Base-by-base conservation (phyloP, 2,113 vertebrate genomes). In the Megaceryle maxima region DNA sequence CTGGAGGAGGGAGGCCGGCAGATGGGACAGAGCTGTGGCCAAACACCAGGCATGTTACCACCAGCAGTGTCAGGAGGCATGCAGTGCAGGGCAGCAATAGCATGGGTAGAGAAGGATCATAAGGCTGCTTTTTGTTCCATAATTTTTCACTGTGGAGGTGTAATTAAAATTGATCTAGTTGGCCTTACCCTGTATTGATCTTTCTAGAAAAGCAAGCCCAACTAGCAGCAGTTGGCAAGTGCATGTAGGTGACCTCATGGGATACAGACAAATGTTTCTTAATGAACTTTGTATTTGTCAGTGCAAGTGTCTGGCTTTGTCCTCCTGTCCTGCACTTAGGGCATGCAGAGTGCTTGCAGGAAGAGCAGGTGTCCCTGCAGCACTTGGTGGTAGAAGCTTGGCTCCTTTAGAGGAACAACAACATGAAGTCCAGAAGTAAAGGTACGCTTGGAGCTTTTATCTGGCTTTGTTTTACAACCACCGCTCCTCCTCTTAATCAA, bases 1-100 rank as follows among this genome's bases (percentile, higher is more conserved):
- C 64, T 67, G 56, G 11, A 31, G 21, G 20, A 74, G 69, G 26
- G 55, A 55, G 67, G n/a, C n/a, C n/a, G n/a, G 28, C 26, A 66
- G 39, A 18, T 5, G 16, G 25, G 48, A 35, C 15, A 28, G 28
- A 22, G 16, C 3, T 18, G 57, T 16, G 39, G 29, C 15, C 28
- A 21, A 48, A 17, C 24, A 4, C 3, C 9, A 44, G 41, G 6
- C 1, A 1, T 9, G 10, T 14, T 59, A 35, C 0, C 6, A n/a
- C 4, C 2, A 3, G 11, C 13, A 29, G 15, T 16, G 35, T 2
- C 1, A 8, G 64, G 22, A 75, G 55, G 56, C 31, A 43, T 35
- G 33, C 22, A 59, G 35, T 2, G 22, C 48, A 50, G 56, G 44
- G 31, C 66, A 76, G 63, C 3, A 2, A 29, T 6, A 13, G 29